Base-by-base conservation (phyloP, 2,113 vertebrate genomes). In the Jacana jacana region DNA sequence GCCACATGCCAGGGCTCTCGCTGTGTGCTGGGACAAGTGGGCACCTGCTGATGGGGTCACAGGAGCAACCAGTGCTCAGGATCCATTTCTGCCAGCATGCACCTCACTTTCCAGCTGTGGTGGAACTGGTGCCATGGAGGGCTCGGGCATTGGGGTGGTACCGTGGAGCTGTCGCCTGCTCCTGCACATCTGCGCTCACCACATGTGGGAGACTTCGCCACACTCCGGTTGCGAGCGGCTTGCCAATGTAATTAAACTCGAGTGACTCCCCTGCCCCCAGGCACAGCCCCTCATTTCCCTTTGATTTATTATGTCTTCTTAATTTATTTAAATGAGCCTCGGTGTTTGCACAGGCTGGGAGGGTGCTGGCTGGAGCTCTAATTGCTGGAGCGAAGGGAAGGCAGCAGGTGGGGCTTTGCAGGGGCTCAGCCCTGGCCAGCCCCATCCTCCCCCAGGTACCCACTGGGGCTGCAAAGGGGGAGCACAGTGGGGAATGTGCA, bases 251-350 rank as follows among this genome's bases (percentile, higher is more conserved):
- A 95, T 97, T 96, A 97, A 92, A 95, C 94, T 85, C 70, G 9
- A 94, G 91, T 81, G 89, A 92, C 93, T 93, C 78, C 81, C 71
- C 85, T 97, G 93, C 94, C 94, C 96, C 79, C 33, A 95, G 96
- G 94, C 91, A 48, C 87, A 83, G 91, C 89, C 93, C 95, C 89
- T 93, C 89, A 44, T 94, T 94, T 95, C 87, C 93, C 70, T 93
- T 81, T 95, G 96, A 96, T 95, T 96, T 94, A 95, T 95, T 85
- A 95, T 89, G 93, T 96, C 89, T 17, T 91, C 91, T 92, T 96
- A 91, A 95, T 95, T 91, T 94, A 95, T 96, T 95, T 77, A 94
- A 96, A 96, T 94, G 86, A 92, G 63, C 51, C 78, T 70, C 11
- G 3, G 89, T 91, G 86, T 95, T 95, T 91, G 95, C 96, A 81